A percentile compares a stretch with the other conserved stretches of the same genome.
Conservation (phyloP, 2,888 invertebrate species). For the Anoncus sp. region DNA sequence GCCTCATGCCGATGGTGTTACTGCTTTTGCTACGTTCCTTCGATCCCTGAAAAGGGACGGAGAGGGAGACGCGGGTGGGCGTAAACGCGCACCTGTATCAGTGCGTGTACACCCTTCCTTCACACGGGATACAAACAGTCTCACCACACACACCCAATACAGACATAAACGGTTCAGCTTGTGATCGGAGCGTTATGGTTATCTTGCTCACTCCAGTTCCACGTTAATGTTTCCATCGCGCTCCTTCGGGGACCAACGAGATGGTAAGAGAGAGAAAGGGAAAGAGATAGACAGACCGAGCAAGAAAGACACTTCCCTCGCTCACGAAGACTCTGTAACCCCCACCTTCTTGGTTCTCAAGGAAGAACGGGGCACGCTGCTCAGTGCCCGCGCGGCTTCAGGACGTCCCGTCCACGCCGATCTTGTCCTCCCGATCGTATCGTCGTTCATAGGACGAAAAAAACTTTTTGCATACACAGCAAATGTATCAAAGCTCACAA, state of each 20-base stretch:
- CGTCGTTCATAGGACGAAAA: slow-evolving; percentile 17
- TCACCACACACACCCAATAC: slow-evolving; percentile 32
- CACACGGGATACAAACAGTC: slow-evolving; percentile 38
- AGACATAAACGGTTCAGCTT: slow-evolving; percentile 41
- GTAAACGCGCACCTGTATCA: slow-evolving; percentile 63
- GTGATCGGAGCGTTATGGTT: slow-evolving; percentile 44
- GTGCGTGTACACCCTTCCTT: slow-evolving; percentile 58
- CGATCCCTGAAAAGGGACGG: slow-evolving; percentile 24
- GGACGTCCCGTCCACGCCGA: slow-evolving; percentile 70
- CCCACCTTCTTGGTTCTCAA: slow-evolving; percentile 65
- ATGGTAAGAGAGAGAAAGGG: slow-evolving; percentile 32
- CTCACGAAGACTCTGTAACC: slow-evolving; percentile 55
- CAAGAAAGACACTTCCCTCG: slow-evolving; percentile 62
- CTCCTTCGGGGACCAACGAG: slow-evolving; percentile 23
- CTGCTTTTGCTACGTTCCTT: slow-evolving; percentile 36
- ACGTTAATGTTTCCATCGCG: slow-evolving; percentile 49
- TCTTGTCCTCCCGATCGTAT: slow-evolving; percentile 49
- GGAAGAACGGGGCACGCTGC: slow-evolving; percentile 69
- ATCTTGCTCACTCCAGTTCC: slow-evolving; percentile 59
- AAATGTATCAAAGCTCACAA: neutral
- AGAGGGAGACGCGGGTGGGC: slow-evolving; percentile 61
- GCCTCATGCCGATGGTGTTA: slow-evolving; percentile 45
- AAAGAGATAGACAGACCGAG: slow-evolving; percentile 49
- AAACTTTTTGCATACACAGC: slow-evolving; percentile 20
- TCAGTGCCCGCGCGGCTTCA: slow-evolving; percentile 78